phyloP scores from a whole-genome alignment of 2,797 vertebrate genomes.

The Phyllotis vaccarum region DNA sequence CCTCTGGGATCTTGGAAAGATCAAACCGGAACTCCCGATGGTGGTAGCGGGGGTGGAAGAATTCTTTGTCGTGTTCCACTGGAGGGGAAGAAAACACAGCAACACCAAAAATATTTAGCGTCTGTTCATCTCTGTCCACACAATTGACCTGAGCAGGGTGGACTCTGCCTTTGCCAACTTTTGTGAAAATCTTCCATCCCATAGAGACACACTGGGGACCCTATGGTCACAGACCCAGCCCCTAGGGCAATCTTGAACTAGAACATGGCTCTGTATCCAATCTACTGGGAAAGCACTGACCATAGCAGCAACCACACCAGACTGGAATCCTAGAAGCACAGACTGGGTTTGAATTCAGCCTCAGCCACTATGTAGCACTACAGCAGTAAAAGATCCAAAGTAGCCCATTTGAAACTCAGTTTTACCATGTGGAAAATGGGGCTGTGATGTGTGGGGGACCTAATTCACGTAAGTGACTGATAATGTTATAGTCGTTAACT shows the following conservation, averaged over 20 bases:
- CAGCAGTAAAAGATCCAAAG: not conserved
- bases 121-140: not conserved
- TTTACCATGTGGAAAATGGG: not conserved
- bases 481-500: accelerated
- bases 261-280: not conserved
- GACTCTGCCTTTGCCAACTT: accelerated
- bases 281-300: not conserved
- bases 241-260: not conserved
- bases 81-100: slow-evolving; percentile 80
- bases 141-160: not conserved
- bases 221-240: not conserved
- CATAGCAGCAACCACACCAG: not conserved
- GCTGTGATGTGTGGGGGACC: too few relatives aligned
- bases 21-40: slow-evolving; percentile 97
- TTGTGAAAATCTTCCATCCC: accelerated
- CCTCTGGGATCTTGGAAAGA: slow-evolving; percentile 96
- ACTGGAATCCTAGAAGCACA: not conserved
- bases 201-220: accelerated
- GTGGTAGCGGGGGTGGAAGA: slow-evolving; percentile 95
- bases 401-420: not conserved
- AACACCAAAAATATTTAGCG: not conserved
- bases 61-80: slow-evolving; percentile 98
- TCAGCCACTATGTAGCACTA: not conserved
- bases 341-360: not conserved
- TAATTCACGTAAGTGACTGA: not conserved